phyloP scores from a whole-genome alignment of 1,140 invertebrate genomes.

The Stegodyphus mimosarum region DNA sequence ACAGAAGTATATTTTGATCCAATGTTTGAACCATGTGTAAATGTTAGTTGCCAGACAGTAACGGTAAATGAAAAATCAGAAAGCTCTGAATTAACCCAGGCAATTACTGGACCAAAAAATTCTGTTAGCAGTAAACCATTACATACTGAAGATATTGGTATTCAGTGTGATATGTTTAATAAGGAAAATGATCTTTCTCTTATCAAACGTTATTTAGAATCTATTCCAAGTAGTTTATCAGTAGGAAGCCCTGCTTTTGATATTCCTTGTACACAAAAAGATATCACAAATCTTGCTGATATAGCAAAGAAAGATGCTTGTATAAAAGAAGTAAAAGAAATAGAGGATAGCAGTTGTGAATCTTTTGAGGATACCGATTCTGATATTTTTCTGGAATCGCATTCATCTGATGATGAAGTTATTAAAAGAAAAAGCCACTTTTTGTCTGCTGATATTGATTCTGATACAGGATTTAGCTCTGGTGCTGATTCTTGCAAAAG shows the following conservation, averaged over 20 bases:
- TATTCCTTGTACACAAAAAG: background rate
- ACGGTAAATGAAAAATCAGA: too few species aligned
- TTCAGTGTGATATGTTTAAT: slow-evolving; percentile 40
- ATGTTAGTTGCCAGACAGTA: too few species aligned
- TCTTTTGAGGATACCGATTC: slow-evolving; percentile 47
- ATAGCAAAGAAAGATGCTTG: too few species aligned
- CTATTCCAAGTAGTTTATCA: too few species aligned
- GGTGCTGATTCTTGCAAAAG: slow-evolving; percentile 27
- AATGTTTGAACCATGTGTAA: too few species aligned
- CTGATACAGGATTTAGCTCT: slow-evolving; percentile 55
- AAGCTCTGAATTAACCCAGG: too few species aligned
- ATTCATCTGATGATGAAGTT: slow-evolving; percentile 39
- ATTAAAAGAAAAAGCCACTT: background rate
- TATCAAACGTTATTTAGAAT: too few species aligned
- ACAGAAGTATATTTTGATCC: too few species aligned
- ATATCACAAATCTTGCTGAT: background rate
- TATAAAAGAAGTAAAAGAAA: background rate
- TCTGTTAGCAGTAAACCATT: background rate
- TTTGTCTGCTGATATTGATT: slow-evolving; percentile 40
- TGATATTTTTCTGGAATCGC: slow-evolving; percentile 48
- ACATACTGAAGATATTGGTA: slow-evolving; percentile 31
- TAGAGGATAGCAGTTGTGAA: slow-evolving; percentile 39
- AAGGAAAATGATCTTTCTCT: background rate
- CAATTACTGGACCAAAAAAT: too few species aligned
- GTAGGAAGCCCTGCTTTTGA: too few species aligned